Percentiles rank a stretch among this genome's conserved stretches.
Conservation (phyloP, 2,888 invertebrate genomes). For the Ornithoptera priamus region DNA sequence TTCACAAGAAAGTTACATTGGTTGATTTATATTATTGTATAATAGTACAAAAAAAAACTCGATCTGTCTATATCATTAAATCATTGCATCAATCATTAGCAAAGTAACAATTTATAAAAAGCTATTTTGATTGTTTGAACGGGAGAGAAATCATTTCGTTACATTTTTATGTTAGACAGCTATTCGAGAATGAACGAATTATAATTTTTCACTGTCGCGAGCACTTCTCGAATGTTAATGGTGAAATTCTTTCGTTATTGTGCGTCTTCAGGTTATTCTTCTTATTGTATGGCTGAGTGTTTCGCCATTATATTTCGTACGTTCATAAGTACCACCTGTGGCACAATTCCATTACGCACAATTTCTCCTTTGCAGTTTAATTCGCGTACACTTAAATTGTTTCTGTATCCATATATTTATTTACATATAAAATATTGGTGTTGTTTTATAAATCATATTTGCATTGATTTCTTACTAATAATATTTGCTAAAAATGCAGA, state of each 20-base stretch:
- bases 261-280: slow-evolving; percentile 1
- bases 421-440: no score
- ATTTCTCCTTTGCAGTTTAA: slow-evolving; percentile 19
- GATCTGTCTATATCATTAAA: no score
- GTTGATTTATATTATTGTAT: background rate
- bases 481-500: background rate
- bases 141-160: no score
- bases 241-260: background rate
- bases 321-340: slow-evolving; percentile 25
- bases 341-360: slow-evolving; percentile 18
- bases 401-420: no score
- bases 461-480: background rate
- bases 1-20: background rate
- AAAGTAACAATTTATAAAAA: no score
- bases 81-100: no score
- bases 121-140: no score
- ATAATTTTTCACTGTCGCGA: background rate
- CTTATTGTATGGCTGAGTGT: slow-evolving; percentile 15
- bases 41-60: no score
- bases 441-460: background rate
- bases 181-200: background rate
- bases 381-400: no score
- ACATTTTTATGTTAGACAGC: no score
- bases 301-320: slow-evolving; percentile 19
- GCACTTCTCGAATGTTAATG: background rate